Evolutionary conservation across 2,797 vertebrate genomes (phyloP).

Genomic region (Myotis findleyi): DNA sequence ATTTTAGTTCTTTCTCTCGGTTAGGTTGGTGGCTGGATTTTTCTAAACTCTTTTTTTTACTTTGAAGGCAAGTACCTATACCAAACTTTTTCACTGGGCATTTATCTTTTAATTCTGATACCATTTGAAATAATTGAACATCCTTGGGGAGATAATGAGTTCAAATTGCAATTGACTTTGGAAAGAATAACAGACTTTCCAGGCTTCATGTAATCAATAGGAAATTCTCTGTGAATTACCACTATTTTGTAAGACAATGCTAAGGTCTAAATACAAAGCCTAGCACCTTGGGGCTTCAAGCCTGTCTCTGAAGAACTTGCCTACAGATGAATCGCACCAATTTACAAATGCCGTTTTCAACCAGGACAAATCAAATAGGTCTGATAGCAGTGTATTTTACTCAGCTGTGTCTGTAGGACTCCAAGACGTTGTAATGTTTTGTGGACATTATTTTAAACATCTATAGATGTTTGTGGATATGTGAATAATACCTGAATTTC

Average conservation of each 20-base stretch:
- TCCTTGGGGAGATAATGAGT: conserved; percentile 57
- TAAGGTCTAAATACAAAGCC: conserved; percentile 65
- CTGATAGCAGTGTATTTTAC: neutral
- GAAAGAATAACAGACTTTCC: conserved; percentile 72
- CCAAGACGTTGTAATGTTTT: neutral
- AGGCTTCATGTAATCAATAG: conserved; percentile 68
- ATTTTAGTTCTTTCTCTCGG: neutral
- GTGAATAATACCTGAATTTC: conserved; percentile 30
- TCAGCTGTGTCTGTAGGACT: neutral
- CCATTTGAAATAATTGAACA: conserved; percentile 63
- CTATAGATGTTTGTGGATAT: neutral
- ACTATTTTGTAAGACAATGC: conserved; percentile 67
- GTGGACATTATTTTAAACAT: conserved; percentile 47
- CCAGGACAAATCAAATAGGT: neutral
- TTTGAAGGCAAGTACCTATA: neutral
- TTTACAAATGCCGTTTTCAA: conserved; percentile 52
- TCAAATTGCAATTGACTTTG: conserved; percentile 74
- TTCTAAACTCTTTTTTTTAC: neutral
- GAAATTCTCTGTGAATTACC: conserved; percentile 57
- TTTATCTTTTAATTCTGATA: conserved; percentile 70
- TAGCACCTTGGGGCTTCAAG: conserved; percentile 21
- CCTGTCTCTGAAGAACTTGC: conserved; percentile 30
- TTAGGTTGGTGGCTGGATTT: neutral
- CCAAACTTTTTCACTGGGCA: neutral
- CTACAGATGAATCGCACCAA: neutral